Evolutionary conservation across 2,113 vertebrate genomes (phyloP).

Genomic region (Hemiprocne comata): DNA sequence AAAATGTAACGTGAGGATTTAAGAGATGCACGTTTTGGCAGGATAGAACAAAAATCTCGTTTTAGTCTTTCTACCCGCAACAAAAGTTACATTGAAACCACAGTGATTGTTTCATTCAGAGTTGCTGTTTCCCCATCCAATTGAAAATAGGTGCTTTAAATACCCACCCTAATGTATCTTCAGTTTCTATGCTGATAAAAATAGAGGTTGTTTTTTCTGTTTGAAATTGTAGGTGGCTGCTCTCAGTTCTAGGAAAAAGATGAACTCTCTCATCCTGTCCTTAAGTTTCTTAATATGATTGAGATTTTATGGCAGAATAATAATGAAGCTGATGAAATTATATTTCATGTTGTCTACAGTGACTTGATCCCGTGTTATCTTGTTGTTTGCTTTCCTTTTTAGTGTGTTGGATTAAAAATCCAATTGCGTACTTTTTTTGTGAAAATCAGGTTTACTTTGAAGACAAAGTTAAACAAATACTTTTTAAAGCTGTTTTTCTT

Average conservation of each 20-base stretch:
- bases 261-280: not conserved
- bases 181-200: not conserved
- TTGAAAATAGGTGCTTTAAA: not conserved
- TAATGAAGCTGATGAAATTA: not conserved
- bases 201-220: not conserved
- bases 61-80: not conserved
- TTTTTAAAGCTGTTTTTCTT: not conserved
- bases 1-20: not conserved
- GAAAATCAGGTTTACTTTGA: not conserved
- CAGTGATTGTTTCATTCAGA: not conserved
- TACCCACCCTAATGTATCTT: not conserved
- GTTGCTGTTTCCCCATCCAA: not conserved
- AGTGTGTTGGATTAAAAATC: not conserved
- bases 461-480: not conserved
- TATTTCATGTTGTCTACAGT: not conserved
- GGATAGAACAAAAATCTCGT: not conserved
- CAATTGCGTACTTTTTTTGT: not conserved
- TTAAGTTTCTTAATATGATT: not conserved
- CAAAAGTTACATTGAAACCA: not conserved
- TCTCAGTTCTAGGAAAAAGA: not conserved
- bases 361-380: not conserved
- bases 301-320: not conserved
- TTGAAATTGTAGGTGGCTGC: not conserved
- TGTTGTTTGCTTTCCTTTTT: not conserved
- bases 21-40: not conserved